A percentile compares a stretch with the other conserved stretches of the same genome.
Conservation (phyloP, 2,113 vertebrate genomes). For the Probosciger aterrimus region DNA sequence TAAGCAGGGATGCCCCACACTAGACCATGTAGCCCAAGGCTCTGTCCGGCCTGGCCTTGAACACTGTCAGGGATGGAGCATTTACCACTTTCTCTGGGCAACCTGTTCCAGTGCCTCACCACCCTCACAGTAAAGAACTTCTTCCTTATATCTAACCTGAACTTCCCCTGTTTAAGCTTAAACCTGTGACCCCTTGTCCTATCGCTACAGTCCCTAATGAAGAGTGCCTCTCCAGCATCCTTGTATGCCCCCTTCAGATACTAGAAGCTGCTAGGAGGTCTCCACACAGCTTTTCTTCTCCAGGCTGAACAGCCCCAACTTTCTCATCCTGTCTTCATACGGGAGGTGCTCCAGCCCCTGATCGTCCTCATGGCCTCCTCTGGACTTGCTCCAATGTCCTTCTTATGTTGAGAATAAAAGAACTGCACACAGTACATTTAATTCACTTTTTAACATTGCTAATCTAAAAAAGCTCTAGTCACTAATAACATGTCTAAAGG, state of each 20-base stretch:
- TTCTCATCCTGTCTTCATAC: background rate
- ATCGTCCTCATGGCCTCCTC: background rate
- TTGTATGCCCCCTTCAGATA: background rate
- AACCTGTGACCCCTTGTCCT: background rate
- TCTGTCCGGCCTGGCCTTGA: background rate
- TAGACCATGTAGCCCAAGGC: background rate
- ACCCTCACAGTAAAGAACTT: background rate
- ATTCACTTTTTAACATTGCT: background rate
- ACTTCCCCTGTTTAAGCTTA: background rate
- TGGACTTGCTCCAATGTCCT: background rate
- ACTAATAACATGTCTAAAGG: background rate
- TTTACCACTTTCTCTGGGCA: background rate
- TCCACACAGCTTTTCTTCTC: background rate
- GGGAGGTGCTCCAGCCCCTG: too few species aligned
- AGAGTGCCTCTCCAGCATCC: background rate
- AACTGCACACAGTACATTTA: background rate
- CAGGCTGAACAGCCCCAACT: background rate
- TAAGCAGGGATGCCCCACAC: background rate
- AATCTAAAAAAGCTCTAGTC: background rate
- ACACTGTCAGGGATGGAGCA: background rate
- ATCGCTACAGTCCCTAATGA: background rate
- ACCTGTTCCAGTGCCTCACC: background rate
- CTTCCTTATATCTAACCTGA: background rate
- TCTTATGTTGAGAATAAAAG: background rate
- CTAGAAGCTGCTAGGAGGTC: background rate